Evolutionary conservation across 2,113 vertebrate species (phyloP).

Genomic region (Alces alces): DNA sequence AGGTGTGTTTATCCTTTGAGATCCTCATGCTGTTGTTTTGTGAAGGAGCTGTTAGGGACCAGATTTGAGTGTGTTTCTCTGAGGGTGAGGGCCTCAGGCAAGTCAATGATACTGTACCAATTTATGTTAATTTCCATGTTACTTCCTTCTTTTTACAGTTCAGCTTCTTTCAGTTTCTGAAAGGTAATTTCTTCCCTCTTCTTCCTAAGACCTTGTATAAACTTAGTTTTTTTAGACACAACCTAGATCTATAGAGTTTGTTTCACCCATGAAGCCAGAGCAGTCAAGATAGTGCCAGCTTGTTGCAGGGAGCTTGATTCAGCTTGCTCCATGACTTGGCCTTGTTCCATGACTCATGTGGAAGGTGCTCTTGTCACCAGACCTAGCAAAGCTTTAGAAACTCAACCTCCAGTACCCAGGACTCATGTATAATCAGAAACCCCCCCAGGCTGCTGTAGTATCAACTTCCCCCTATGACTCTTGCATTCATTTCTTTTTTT

Average conservation of each 20-base stretch:
- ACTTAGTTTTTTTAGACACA: not conserved
- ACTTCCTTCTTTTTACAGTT: not conserved
- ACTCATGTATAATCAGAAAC: not conserved
- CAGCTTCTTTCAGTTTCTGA: not conserved
- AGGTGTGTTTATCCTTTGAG: not conserved
- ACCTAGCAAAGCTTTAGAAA: not conserved
- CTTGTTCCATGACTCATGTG: not conserved
- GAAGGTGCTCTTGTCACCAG: not conserved
- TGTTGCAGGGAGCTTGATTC: not conserved
- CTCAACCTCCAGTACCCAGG: not conserved
- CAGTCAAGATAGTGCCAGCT: not conserved
- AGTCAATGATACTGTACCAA: not conserved
- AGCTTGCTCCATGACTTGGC: not conserved
- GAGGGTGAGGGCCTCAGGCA: not conserved
- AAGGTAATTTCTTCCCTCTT: not conserved
- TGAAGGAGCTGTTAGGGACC: not conserved
- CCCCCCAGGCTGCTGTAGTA: not conserved
- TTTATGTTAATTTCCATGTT: not conserved
- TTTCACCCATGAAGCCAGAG: not conserved
- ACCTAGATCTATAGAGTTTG: not conserved
- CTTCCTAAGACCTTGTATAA: not conserved
- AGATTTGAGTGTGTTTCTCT: not conserved
- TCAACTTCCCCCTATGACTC: not conserved
- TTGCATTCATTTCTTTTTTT: not conserved
- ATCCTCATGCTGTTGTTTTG: not conserved